These are phyloP conservation scores for Erpornis zantholeuca DNA, from an alignment of 2,113 vertebrate genomes.

Conservation along the genomic window DNA sequence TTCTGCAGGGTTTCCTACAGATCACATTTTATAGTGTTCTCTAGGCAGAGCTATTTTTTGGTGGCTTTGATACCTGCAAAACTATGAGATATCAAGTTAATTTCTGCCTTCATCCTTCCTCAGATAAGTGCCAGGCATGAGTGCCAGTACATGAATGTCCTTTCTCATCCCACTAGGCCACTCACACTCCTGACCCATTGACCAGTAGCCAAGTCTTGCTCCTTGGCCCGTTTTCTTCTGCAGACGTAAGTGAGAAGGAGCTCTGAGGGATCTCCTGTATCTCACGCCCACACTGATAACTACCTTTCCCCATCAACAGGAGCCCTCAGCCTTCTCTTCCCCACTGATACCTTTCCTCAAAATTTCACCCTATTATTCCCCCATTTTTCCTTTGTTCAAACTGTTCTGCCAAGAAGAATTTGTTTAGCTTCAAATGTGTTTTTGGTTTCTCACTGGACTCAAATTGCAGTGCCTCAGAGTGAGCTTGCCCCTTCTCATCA, in stretches of 20 bases:
- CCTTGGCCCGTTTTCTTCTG: background rate
- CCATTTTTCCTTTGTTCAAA: background rate
- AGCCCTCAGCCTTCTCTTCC: background rate
- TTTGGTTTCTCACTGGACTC: background rate
- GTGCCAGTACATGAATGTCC: background rate
- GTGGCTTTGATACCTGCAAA: background rate
- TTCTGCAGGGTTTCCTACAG: background rate
- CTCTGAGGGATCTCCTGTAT: background rate
- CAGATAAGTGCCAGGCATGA: background rate
- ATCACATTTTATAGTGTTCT: background rate
- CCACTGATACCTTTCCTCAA: background rate
- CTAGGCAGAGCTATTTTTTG: background rate
- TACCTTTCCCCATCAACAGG: background rate
- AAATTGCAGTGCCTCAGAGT: background rate
- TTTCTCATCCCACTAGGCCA: background rate
- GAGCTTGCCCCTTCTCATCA: background rate
- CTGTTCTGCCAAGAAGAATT: background rate
- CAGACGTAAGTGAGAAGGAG: background rate
- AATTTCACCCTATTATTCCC: background rate
- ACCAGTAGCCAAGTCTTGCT: background rate
- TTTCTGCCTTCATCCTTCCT: background rate
- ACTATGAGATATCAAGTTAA: background rate
- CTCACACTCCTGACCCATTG: background rate
- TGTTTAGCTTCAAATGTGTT: background rate
- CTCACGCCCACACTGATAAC: fast-evolving